These are phyloP conservation scores for Eolophus roseicapilla DNA, from an alignment of 2,113 vertebrate species.

Conservation along the genomic window DNA sequence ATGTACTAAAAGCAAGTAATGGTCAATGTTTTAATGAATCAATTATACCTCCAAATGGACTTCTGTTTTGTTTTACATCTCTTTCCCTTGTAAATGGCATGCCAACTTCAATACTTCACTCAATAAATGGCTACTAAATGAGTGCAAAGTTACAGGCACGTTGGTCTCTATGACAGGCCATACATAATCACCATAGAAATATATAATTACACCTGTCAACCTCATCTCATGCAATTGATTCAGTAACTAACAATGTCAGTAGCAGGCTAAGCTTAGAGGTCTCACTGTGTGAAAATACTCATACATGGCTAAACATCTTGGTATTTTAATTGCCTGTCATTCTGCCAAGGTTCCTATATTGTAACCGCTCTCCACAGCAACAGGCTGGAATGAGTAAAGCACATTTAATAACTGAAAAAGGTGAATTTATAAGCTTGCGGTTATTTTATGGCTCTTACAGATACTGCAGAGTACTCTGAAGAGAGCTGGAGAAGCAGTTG, in stretches of 20 bases:
- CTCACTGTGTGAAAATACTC: conserved; percentile 81
- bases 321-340: conserved; percentile 83
- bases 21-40: conserved; percentile 34
- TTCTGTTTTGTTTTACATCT: conserved; percentile 60
- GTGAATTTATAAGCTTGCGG: conserved; percentile 41
- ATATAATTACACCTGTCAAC: conserved; percentile 90
- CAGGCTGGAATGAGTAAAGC: conserved; percentile 64
- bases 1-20: neutral
- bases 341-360: conserved; percentile 69
- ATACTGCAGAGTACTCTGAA: neutral
- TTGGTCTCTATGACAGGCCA: conserved; percentile 80
- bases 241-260: conserved; percentile 79
- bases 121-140: conserved; percentile 71
- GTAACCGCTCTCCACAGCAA: conserved; percentile 75
- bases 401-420: conserved; percentile 62
- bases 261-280: conserved; percentile 74
- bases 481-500: neutral
- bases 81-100: conserved; percentile 8
- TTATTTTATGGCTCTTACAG: conserved; percentile 21
- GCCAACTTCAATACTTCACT: conserved; percentile 74
- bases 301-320: conserved; percentile 79
- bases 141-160: conserved; percentile 76
- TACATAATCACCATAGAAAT: conserved; percentile 84
- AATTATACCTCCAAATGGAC: conserved; percentile 35
- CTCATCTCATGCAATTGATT: conserved; percentile 84